These are phyloP conservation scores for Teleogryllus oceanicus DNA, from an alignment of 2,888 invertebrate genomes.

Conservation along the genomic window DNA sequence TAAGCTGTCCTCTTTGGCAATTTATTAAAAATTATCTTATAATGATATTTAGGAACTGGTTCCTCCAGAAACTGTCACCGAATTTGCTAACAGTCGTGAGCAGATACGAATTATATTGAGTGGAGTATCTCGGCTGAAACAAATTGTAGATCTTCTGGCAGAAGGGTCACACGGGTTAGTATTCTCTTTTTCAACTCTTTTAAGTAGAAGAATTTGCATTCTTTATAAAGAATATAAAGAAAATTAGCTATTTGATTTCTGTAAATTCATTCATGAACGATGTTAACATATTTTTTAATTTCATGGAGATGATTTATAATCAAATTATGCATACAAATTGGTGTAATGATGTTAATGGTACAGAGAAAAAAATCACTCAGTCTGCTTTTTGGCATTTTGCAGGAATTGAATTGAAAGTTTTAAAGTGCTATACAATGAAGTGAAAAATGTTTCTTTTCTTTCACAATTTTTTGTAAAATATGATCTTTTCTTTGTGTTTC, in stretches of 20 bases:
- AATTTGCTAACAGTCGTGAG: constrained; percentile 57
- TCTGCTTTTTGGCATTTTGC: no score
- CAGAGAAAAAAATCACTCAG: no score
- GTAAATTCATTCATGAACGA: not conserved
- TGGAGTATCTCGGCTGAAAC: constrained; percentile 55
- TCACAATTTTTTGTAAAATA: no score
- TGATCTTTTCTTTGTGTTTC: not conserved
- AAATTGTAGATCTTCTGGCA: constrained; percentile 52
- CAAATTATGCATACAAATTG: not conserved
- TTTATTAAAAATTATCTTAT: constrained; percentile 28
- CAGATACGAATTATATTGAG: constrained; percentile 54
- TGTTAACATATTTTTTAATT: not conserved
- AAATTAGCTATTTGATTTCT: not conserved
- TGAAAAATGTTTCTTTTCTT: no score
- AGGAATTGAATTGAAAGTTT: no score
- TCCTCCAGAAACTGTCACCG: constrained; percentile 54
- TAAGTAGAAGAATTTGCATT: not conserved
- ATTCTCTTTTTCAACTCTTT: not conserved
- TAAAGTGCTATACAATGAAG: no score
- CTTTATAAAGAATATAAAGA: no score
- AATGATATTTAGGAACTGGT: constrained; percentile 49
- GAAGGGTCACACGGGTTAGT: constrained; percentile 45
- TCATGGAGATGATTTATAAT: not conserved
- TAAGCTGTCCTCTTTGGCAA: no score
- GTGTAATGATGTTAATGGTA: not conserved